Percentiles rank a stretch among this genome's conserved stretches.
Conservation (phyloP, 1,140 invertebrate species). For the Ctenoplectra terminalis region DNA sequence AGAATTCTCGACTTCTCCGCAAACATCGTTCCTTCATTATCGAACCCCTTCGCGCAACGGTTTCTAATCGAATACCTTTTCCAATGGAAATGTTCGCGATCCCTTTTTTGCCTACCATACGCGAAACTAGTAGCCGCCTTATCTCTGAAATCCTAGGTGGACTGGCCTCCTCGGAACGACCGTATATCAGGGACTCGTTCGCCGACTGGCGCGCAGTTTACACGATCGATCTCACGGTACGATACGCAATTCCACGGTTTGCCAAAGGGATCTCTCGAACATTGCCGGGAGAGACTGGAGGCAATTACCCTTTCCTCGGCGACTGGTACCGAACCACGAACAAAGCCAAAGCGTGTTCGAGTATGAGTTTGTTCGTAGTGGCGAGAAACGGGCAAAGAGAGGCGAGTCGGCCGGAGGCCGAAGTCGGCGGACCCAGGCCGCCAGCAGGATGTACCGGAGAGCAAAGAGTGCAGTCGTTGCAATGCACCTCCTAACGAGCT, state of each 20-base stretch:
- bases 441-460: constrained; percentile 79
- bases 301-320: constrained; percentile 69
- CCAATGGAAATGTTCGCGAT: not conserved
- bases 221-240: constrained; percentile 49
- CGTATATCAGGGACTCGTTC: constrained; percentile 37
- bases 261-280: constrained; percentile 56
- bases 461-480: constrained; percentile 80
- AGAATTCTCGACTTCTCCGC: not conserved
- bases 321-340: constrained; percentile 62
- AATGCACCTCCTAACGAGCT: constrained; percentile 82
- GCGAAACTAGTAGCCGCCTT: constrained; percentile 42
- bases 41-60: too few species aligned
- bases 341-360: constrained; percentile 69
- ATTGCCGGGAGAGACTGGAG: constrained; percentile 61
- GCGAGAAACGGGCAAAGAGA: constrained; percentile 68
- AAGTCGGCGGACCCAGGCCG: constrained; percentile 46
- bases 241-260: constrained; percentile 48
- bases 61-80: not conserved
- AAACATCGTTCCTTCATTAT: not conserved
- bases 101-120: not conserved
- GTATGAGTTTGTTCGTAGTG: constrained; percentile 68
- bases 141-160: constrained; percentile 54
- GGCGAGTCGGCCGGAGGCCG: constrained; percentile 36
- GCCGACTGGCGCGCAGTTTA: constrained; percentile 37
- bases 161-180: constrained; percentile 33